These are phyloP conservation scores for Lasaia peninsularis DNA, from an alignment of 1,140 invertebrate genomes.

Conservation along the genomic window DNA sequence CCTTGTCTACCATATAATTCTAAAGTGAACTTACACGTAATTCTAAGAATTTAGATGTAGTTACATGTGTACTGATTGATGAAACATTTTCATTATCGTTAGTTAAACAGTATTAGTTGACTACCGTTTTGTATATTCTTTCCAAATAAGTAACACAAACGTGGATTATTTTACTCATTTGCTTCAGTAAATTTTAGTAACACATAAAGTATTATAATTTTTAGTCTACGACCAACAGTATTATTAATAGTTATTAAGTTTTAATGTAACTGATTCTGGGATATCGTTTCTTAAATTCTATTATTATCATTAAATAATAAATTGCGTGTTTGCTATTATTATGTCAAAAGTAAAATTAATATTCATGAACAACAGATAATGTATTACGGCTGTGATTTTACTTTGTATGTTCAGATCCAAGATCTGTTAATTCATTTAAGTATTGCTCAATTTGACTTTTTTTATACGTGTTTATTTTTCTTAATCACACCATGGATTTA, in stretches of 20 bases:
- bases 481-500: not conserved
- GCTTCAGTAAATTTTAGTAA: no score
- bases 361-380: conserved; percentile 27
- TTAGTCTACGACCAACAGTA: no score
- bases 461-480: not conserved
- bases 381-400: conserved; percentile 68
- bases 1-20: conserved; percentile 47
- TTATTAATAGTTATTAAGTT: no score
- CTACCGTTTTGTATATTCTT: no score
- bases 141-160: no score
- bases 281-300: no score
- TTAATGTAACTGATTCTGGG: no score
- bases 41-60: conserved; percentile 56
- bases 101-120: no score
- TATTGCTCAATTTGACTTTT: conserved; percentile 20
- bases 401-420: conserved; percentile 56
- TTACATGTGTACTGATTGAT: conserved; percentile 44
- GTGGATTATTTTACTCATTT: no score
- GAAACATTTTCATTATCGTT: not conserved
- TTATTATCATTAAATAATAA: no score
- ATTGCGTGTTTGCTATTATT: no score
- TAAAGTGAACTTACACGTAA: conserved; percentile 44
- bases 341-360: not conserved
- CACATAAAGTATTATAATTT: no score
- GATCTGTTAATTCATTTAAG: conserved; percentile 38